Evolutionary conservation across 1,140 invertebrate species (phyloP), one percentile per base, ranked within the genome.

Genomic region (Anthonomus grandis): DNA sequence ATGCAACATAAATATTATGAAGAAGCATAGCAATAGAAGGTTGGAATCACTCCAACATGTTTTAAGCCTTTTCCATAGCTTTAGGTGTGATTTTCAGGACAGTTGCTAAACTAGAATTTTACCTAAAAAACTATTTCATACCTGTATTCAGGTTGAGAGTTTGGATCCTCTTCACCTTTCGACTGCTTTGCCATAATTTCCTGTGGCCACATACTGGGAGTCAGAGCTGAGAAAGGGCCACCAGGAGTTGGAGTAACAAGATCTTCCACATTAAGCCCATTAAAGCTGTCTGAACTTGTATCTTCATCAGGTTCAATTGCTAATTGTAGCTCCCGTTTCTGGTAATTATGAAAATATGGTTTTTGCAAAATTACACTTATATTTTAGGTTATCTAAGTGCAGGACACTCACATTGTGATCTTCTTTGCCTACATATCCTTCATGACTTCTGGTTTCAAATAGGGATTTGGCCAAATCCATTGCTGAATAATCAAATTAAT

Each of bases 141-240:
- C 78, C 80, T 79, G 55, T 83, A 84, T 64, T 85, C 82, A 12
- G 78, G 81, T 65, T 83, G 80, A 4, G 80, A 82, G 75, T 83
- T 83, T 18, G 81, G 79, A 71, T 84, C 83, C 54, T 90, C 87
- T 9, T 85, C 82, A 44, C 76, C 67, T 65, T 87, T 83, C 60
- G 82, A 84, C 22, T 91, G 73, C 76, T 90, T 91, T 1, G 84
- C 84, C 64, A 96, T 79, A 27, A 97, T 88, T 73, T 97, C 91
- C 74, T 96, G 93, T 15, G 95, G 95, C 86, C 94, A 95, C 93
- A 98, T 97, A 39, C 93, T 96, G 12, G 93, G 85, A 18, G 91
- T 97, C 0, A 98, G 78, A 4, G 93, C 93, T 22, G 91, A 96
- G 73, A 91, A 91, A 6, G 89, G 85, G 18, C 88, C 88, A 3